These are phyloP conservation scores for Channa maculata DNA, from an alignment of 2,113 vertebrate species.

Conservation along the genomic window DNA sequence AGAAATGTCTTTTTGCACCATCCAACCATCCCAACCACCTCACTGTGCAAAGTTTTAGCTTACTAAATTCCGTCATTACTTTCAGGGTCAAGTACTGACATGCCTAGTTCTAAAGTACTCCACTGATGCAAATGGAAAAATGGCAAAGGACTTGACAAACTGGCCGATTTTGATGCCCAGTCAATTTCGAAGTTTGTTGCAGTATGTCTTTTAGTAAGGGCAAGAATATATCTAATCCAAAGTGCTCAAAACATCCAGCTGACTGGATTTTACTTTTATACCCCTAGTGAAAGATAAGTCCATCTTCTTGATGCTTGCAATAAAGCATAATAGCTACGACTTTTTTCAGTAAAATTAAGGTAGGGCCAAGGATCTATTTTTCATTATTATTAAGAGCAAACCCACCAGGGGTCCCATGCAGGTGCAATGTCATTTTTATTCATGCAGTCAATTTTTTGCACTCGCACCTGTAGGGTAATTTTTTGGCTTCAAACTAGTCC, in stretches of 20 bases:
- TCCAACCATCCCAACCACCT: no score
- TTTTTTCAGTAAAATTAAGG: no score
- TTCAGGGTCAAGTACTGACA: no score
- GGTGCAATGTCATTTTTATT: slow-evolving; percentile 5
- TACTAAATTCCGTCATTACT: no score
- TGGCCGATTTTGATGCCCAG: no score
- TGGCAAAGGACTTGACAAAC: no score
- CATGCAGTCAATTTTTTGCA: neutral
- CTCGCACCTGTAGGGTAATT: neutral
- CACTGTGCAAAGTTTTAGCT: no score
- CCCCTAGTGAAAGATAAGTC: neutral
- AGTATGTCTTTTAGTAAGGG: slow-evolving; percentile 38
- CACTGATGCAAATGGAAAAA: no score
- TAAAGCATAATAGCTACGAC: no score
- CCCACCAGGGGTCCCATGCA: slow-evolving; percentile 6
- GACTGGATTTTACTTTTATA: slow-evolving; percentile 15
- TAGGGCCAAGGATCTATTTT: slow-evolving; percentile 1
- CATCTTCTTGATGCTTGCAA: no score
- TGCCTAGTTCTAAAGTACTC: no score
- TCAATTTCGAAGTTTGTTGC: slow-evolving; percentile 15
- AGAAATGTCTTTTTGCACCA: no score
- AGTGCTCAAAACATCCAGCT: slow-evolving; percentile 4
- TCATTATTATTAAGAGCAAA: slow-evolving; percentile 11
- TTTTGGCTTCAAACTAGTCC: neutral
- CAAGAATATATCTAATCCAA: slow-evolving; percentile 32